phyloP scores from a whole-genome alignment of 2,113 vertebrate genomes.

The Anolis sagrei region DNA sequence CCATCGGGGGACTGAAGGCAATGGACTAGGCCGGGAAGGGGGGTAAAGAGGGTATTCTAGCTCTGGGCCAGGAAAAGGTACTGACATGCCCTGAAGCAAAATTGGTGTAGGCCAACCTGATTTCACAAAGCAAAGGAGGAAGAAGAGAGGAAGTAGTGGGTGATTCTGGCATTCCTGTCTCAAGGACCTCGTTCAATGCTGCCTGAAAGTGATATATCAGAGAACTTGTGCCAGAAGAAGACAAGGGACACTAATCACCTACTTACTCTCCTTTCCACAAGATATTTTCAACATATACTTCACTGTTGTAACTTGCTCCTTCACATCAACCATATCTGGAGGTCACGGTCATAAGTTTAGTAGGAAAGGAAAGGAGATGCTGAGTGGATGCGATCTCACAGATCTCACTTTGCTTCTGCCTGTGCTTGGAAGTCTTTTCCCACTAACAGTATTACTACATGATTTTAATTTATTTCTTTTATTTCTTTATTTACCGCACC shows the following conservation, averaged over 20 bases:
- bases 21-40: slow-evolving; percentile 8
- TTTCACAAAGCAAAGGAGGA: background rate
- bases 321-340: background rate
- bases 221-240: background rate
- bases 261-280: background rate
- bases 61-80: background rate
- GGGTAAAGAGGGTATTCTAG: background rate
- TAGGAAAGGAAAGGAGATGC: background rate
- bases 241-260: background rate
- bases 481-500: too few relatives aligned
- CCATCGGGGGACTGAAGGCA: slow-evolving; percentile 35
- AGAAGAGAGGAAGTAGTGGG: background rate
- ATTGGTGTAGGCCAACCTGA: background rate
- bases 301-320: background rate
- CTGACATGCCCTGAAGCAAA: background rate
- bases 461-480: background rate
- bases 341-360: background rate
- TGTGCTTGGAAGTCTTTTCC: background rate
- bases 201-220: background rate
- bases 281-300: background rate
- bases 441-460: background rate
- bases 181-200: background rate
- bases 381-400: background rate
- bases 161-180: background rate
- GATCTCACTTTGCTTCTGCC: background rate